Evolutionary conservation across 2,797 vertebrate species (phyloP), one percentile per base, ranked within the genome.

Genomic region (Hippoglossus hippoglossus): DNA sequence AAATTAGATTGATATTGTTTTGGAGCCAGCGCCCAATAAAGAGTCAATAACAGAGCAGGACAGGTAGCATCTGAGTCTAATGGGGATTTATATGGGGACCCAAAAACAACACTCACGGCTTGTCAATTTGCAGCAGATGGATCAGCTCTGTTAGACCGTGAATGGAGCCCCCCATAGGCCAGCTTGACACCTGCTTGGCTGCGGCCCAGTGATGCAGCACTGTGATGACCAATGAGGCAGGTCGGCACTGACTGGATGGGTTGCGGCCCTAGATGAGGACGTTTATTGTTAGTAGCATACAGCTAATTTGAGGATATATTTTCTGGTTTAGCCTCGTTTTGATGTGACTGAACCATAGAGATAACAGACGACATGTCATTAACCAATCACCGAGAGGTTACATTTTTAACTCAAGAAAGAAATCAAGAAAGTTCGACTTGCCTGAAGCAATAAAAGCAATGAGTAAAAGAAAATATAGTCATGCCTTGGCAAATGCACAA

Each of bases 101-200:
- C 58, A 67, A 73, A n/a, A 57, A 57, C 57, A 53, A 63, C 75
- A 84, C 79, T 88, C 59, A 82, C 49, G 11, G 75, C 74, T 80
- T 89, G 83, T 85, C 86, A 89, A 73, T 90, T 91, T 86, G 80
- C 49, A 76, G 55, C 58, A 89, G 81, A 92, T 89, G 71, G 71
- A 90, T 90, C 25, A 53, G 80, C 74, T 76, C 63, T 62, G 50
- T 63, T 79, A 60, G 58, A 80, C 71, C 57, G 5, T 81, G 79
- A 73, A 61, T 28, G 41, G 50, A 73, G 51, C 25, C 67, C 79
- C 54, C 71, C 24, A 71, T 54, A 75, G 73, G 73, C 61, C 34
- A 6, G 55, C 70, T 73, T 63, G 60, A 76, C 74, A 88, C 86
- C 86, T 90, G 79, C 86, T 71, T 80, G 66, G 80, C 79, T 39